Base-by-base conservation (phyloP, 2,888 invertebrate genomes). In the Merodon equestris region DNA sequence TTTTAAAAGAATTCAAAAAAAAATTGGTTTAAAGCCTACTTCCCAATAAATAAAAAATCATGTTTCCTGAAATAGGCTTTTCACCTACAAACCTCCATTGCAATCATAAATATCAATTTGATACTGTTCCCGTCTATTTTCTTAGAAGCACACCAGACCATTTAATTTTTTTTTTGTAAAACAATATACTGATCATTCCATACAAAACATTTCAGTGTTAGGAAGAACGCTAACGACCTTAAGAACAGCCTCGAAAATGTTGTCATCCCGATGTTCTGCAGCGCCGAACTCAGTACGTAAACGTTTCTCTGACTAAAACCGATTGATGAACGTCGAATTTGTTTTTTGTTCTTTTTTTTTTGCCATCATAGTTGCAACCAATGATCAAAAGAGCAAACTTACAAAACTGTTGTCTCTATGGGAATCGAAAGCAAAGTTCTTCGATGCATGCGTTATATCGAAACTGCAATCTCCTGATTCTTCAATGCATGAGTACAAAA, bases 201-300 rank as follows among this genome's bases (percentile, higher is more conserved):
- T 56, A 27, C 7, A 27, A 27, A 27, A 40, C 4, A 54, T 87
- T 93, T 89, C 91, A 98, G 98, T 91, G 96, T 97, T 87, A 93
- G 98, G 87, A 99, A 98, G 91, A 97, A 96, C 91, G 95, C 96
- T 77, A 95, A 95, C 89, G 96, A 96, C 88, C 92, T 99, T 89
- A 96, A 97, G 91, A 94, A 95, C 90, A 94, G 96, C 87, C 92
- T 99, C 90, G 97, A 97, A 91, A 94, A 93, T 87, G 97, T 98
- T 86, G 97, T 99, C 85, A 96, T 98, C 86, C 97, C 98, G 85
- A 97, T 99, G 94, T 99, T 98, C 91, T 98, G 98, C 90, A 96
- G 96, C 89, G 94, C 98, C 83, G 94, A 94, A 38, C 56, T 54
- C 5, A 47, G 56, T 66, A 48, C 54, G 66, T 66, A 56, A 7